Base-by-base conservation (phyloP, 1,140 invertebrate genomes). In the Lethrus apterus region DNA sequence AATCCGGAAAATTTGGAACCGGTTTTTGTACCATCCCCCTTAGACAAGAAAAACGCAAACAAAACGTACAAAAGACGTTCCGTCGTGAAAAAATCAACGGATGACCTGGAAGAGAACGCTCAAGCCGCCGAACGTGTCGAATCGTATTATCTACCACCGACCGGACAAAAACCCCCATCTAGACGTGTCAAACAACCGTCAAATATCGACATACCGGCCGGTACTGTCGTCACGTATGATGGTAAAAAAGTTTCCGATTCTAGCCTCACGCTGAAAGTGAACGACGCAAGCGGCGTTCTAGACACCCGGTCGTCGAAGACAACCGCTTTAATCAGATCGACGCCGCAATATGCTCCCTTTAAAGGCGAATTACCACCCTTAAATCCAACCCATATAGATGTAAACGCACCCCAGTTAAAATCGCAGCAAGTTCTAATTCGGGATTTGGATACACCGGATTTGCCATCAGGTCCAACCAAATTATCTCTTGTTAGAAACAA, bases 1-100 rank as follows among this genome's bases (percentile, higher is more conserved):
- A 58, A 62, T 5, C 76, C 73, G 0, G 70, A 79, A 64, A 69
- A 68, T 26, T 84, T 85, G 57, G 81, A 83, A 57, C 82, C 82
- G 1, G 81, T 86, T 66, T 85, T 84, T 53, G 77, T 84, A 55
- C 80, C 83, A 3, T 84, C 81, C 4, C 79, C 80, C 2, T 70
- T 72, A 1, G 78, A 81, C 54, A 42, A 42, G 24, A 42, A 42
- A 24, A 19, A 42, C 40, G 4, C n/a, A 7, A 26, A 44, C 11
- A 41, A 47, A 47, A 48, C 21, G 10, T 4, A 21, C 20, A 48
- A 48, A 36, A 44, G 41, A 44, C 74, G 65, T 53, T 53, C 66
- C 1, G 52, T 55, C 65, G 54, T 64, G 71, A 60, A 70, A 71
- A 10, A 64, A 66, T 48, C 15, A 13, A 10, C 14, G 31, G 11